phyloP scores from a whole-genome alignment of 2,888 invertebrate genomes.

The Agrotis ipsilon region DNA sequence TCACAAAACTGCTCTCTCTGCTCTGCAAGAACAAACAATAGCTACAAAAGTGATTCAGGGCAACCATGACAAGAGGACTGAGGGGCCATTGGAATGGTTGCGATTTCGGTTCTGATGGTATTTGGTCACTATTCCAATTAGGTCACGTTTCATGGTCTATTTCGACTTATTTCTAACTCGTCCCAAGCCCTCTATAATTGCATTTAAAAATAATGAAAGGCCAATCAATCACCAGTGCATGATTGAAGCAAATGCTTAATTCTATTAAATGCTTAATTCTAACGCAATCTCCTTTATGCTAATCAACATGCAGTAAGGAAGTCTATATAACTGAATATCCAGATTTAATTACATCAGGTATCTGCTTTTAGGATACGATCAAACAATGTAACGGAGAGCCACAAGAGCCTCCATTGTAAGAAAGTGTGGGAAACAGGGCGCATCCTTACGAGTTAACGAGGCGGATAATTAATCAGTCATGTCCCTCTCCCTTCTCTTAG shows the following conservation, averaged over 20 bases:
- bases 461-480: slow-evolving; percentile 54
- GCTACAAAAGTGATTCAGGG: background rate
- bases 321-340: background rate
- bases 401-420: slow-evolving; percentile 44
- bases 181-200: no score
- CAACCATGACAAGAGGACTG: background rate
- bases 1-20: background rate
- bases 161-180: no score
- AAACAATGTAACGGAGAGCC: slow-evolving; percentile 24
- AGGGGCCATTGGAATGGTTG: background rate
- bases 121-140: no score
- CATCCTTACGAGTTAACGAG: slow-evolving; percentile 53
- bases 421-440: slow-evolving; percentile 47
- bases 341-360: slow-evolving; percentile 14
- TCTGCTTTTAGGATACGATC: slow-evolving; percentile 25
- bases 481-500: slow-evolving; percentile 32
- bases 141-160: no score
- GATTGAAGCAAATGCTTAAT: background rate
- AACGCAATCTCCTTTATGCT: background rate
- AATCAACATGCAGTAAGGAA: background rate
- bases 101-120: no score
- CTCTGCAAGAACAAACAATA: background rate
- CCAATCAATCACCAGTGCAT: background rate
- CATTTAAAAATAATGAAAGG: no score
- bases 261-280: no score